Evolutionary conservation across 2,797 vertebrate genomes (phyloP), one percentile per base, ranked within the genome.

Genomic region (Enoplosus armatus): DNA sequence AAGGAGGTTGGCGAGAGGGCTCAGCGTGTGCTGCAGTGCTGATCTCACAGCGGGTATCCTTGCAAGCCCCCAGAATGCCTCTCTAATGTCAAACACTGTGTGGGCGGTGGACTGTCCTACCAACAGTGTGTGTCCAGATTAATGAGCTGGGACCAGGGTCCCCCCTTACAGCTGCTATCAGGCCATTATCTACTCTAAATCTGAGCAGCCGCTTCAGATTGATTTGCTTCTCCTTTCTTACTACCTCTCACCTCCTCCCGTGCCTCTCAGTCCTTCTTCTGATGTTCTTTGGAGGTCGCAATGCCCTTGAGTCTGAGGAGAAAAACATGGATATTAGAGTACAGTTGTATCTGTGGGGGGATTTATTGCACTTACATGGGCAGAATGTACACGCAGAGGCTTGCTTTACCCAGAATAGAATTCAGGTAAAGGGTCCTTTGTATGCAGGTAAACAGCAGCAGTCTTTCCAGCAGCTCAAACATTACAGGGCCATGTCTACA

Each of bases 121-220:
- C 47, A 60, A 50, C 85, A 82, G 76, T 76, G 79, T 90, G 86
- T 75, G 78, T 89, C 83, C 87, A 87, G 82, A 85, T 82, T 91
- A 92, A 91, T 84, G 87, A 91, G 73, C 78, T 22, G 79, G 60
- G 69, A 77, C 55, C 67, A 78, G 66, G 69, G 79, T 80, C 69
- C 43, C 71, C 71, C 55, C 59, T 22, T 59, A 59, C 72, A 45
- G 74, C 76, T 81, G 59, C 62, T 65, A 62, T 60, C 70, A 61
- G 58, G 79, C 35, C 70, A 68, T 79, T 87, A 84, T 89, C 51
- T 65, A 6, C 60, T 79, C 58, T 62, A 64, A 74, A 82, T 70
- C 59, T 65, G 47, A 87, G 51, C 61, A 55, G 45, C 55, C 22
- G 20, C 55, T 75, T 85, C 20, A 68, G 39, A 78, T 26, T 27